phyloP scores from a whole-genome alignment of 2,113 vertebrate species.

The Atractosteus spatula region DNA sequence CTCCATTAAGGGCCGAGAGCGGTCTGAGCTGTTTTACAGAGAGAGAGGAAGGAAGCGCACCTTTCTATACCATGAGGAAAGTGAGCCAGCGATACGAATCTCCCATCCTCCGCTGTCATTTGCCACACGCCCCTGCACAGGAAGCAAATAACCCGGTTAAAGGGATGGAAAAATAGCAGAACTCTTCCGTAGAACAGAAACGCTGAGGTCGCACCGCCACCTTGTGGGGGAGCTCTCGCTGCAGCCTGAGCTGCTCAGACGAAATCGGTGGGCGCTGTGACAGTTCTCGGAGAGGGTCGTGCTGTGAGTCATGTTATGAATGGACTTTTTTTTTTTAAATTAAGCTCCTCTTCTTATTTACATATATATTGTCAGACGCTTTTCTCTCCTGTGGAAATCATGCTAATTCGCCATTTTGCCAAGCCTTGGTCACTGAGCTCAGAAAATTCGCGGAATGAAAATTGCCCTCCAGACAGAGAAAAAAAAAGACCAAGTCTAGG shows the following conservation, averaged over 20 bases:
- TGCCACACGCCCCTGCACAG: not conserved
- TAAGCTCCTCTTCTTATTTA: constrained; percentile 70
- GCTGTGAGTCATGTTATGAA: too few relatives aligned
- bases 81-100: too few relatives aligned
- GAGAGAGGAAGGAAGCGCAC: too few relatives aligned
- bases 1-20: too few relatives aligned
- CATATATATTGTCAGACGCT: constrained; percentile 74
- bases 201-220: not conserved
- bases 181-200: not conserved
- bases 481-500: constrained; percentile 24
- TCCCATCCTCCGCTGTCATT: too few relatives aligned
- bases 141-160: not conserved
- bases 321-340: constrained; percentile 31
- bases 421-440: constrained; percentile 41
- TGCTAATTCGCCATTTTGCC: constrained; percentile 73
- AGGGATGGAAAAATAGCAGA: too few relatives aligned
- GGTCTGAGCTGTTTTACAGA: too few relatives aligned
- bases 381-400: constrained; percentile 62
- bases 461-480: constrained; percentile 59
- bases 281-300: too few relatives aligned
- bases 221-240: not conserved
- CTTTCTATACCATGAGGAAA: too few relatives aligned
- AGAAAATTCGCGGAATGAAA: constrained; percentile 41
- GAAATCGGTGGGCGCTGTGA: too few relatives aligned
- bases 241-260: too few relatives aligned